Evolutionary conservation across 2,797 vertebrate genomes (phyloP).

Genomic region (Protonibea diacanthus): DNA sequence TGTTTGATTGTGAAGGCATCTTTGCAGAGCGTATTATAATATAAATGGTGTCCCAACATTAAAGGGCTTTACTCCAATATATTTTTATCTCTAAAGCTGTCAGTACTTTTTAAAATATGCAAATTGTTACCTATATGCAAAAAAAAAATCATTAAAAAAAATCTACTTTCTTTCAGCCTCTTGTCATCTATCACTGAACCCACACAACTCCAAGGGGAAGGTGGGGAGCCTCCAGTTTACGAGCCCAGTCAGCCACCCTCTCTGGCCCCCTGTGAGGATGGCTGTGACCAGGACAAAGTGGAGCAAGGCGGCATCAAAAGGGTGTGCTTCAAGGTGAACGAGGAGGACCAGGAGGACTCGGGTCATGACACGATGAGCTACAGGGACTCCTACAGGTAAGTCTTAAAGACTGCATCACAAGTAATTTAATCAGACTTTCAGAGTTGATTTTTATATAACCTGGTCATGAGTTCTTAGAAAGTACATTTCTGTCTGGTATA

Average conservation of each 20-base stretch:
- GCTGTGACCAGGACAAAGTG: conserved; percentile 90
- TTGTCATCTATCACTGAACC: conserved; percentile 94
- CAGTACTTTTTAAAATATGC: not conserved
- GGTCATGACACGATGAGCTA: conserved; percentile 99
- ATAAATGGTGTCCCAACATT: not conserved
- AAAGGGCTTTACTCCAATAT: not conserved
- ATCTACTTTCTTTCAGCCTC: conserved; percentile 68
- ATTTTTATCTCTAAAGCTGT: not conserved
- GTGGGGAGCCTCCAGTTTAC: conserved; percentile 83
- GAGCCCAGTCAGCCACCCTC: conserved; percentile 86
- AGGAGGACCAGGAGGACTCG: conserved; percentile 98
- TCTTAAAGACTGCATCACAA: not conserved
- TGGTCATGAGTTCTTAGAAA: not conserved
- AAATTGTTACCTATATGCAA: not conserved
- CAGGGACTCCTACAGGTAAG: conserved; percentile 97
- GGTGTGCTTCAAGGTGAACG: conserved; percentile 97
- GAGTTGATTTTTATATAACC: not conserved
- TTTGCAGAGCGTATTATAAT: conserved; percentile 17
- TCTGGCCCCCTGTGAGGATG: conserved; percentile 86
- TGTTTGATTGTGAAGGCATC: conserved; percentile 5
- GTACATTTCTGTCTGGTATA: not conserved
- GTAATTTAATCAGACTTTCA: not conserved
- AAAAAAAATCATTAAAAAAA: not conserved
- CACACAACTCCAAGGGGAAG: conserved; percentile 84
- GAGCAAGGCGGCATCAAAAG: conserved; percentile 94